Percentiles rank a stretch among this genome's conserved stretches.
These are phyloP conservation scores for Orussus abietinus DNA, from an alignment of 1,140 invertebrate species.

Conservation along the genomic window DNA sequence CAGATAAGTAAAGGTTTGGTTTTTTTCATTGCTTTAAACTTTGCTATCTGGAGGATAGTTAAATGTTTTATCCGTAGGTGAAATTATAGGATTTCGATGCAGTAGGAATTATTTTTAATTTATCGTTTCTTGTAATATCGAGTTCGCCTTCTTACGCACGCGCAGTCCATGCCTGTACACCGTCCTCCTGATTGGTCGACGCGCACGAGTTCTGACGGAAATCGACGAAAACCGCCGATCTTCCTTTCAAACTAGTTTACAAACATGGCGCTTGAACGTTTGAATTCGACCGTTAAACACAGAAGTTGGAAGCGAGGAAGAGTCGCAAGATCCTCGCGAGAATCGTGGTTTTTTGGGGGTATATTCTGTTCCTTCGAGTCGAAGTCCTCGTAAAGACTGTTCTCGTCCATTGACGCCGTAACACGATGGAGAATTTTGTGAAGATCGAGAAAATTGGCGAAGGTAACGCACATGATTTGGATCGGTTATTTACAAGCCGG, in stretches of 20 bases:
- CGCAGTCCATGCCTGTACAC: no score
- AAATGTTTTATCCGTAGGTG: no score
- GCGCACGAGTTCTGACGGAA: not conserved
- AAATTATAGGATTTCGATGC: no score
- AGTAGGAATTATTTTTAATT: no score
- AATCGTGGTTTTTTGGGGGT: not conserved
- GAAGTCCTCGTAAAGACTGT: not conserved
- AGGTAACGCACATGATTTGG: constrained; percentile 63
- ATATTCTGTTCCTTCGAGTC: not conserved
- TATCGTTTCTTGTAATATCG: no score
- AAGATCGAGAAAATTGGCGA: constrained; percentile 96
- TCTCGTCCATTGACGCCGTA: not conserved
- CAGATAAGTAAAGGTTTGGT: no score
- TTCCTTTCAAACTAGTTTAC: constrained; percentile 24
- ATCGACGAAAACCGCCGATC: not conserved
- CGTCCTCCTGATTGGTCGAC: constrained; percentile 4
- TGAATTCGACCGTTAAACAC: constrained; percentile 39
- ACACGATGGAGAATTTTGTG: constrained; percentile 81
- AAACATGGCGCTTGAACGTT: constrained; percentile 36
- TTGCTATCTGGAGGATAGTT: no score
- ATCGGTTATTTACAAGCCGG: not conserved
- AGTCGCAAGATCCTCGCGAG: not conserved
- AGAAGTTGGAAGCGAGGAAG: not conserved
- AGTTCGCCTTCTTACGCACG: no score
- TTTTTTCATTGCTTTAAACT: no score